phyloP scores from a whole-genome alignment of 2,797 vertebrate genomes.

The Periophthalmus magnuspinnatus region DNA sequence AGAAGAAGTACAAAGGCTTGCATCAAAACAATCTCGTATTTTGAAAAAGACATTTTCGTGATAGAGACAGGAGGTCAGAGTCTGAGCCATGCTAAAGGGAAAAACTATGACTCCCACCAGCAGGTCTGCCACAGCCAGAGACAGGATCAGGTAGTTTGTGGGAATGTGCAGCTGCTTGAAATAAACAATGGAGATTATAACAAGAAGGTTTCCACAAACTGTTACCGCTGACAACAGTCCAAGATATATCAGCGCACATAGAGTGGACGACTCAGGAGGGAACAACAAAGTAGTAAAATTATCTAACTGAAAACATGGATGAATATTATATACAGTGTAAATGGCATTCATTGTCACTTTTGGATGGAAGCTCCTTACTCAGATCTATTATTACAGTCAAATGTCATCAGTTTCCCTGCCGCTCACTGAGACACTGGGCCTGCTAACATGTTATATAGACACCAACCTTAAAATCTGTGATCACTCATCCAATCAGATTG shows the following conservation, averaged over 20 bases:
- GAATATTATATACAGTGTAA: not conserved
- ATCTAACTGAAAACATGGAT: not conserved
- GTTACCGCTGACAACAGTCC: not conserved
- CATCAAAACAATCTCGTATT: constrained; percentile 3
- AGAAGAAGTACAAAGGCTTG: not conserved
- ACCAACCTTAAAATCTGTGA: not conserved
- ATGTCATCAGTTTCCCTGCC: too few relatives aligned
- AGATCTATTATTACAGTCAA: too few relatives aligned
- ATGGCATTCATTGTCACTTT: not conserved
- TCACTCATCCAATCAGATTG: not conserved
- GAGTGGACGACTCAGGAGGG: not conserved
- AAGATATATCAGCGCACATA: constrained; percentile 2
- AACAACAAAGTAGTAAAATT: not conserved
- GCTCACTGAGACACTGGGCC: too few relatives aligned
- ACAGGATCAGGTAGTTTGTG: constrained; percentile 20
- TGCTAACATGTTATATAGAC: not conserved
- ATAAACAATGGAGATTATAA: constrained; percentile 20
- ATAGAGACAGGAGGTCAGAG: constrained; percentile 1
- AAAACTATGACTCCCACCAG: not conserved
- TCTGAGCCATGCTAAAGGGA: constrained; percentile 3
- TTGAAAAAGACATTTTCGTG: constrained; percentile 1
- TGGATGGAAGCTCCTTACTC: not conserved
- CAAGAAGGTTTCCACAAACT: constrained; percentile 22
- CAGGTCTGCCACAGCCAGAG: constrained; percentile 9
- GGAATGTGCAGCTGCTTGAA: constrained; percentile 30